Base-by-base conservation (phyloP, 2,797 vertebrate genomes). In the Lateolabrax maculatus region DNA sequence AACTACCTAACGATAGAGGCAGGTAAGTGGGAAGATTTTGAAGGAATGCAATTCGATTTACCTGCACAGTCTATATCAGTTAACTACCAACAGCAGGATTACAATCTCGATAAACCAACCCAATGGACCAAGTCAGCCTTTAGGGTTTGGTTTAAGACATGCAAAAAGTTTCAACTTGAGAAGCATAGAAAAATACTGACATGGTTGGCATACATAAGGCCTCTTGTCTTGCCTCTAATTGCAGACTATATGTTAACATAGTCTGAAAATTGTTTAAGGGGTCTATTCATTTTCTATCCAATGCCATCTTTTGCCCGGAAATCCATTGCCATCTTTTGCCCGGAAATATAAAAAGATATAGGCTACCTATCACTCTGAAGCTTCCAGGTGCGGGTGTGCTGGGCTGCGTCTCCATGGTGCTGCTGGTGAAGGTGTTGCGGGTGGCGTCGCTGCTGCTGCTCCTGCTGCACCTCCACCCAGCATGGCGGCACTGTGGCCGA, bases 391-490 rank as follows among this genome's bases (percentile, higher is more conserved):
- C 98, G 96, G 0, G 98, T 99, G 79, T 99, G 98, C 80, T 99
- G 98, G 19, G 98, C 98, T 49, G 98, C 98, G 48, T 99, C 98
- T 8, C 98, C 98, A 0, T 99, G 98, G 89, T 99, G 98, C 70
- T 99, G 98, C 92, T 99, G 98, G 90, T 99, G 98, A 62, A 99
- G 91, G 75, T 99, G 98, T 79, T 99, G 98, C 0, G 98, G 98
- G 82, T 99, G 98, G 2, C 98, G 93, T 31, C 98, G 94, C 78
- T 99, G 98, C 90, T 99, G 98, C 90, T 99, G 98, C 87, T 99
- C 98, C 88, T 99, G 98, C 81, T 99, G 98, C 2, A 99, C 98
- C 91, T 99, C 98, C 63, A 97, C 98, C 98, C 98, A 99, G 79
- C 98, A 99, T 0, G 98, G 98, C 7, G 98, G 98, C 81, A 99